These are phyloP conservation scores for Papilio glaucus DNA, from an alignment of 1,140 invertebrate species.

Conservation along the genomic window DNA sequence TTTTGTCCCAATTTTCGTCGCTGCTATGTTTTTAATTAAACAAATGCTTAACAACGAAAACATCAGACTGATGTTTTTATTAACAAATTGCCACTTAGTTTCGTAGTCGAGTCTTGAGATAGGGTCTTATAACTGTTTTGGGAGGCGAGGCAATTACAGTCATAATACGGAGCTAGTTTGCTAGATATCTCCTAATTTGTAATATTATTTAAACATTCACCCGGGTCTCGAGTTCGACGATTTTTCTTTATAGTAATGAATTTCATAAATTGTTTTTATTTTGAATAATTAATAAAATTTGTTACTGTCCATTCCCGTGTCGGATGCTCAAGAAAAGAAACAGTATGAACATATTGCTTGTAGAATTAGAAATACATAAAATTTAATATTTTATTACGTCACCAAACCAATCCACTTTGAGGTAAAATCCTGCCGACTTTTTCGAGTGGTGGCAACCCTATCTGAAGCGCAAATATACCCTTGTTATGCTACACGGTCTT, in stretches of 20 bases:
- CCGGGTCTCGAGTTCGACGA: neutral
- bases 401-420: too few species aligned
- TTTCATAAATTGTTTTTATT: too few species aligned
- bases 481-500: neutral
- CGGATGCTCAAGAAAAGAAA: too few species aligned
- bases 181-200: neutral
- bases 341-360: too few species aligned
- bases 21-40: constrained; percentile 13
- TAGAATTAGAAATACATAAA: too few species aligned
- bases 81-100: too few species aligned
- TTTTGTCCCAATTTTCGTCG: constrained; percentile 18
- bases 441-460: neutral
- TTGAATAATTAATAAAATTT: too few species aligned
- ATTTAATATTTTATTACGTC: neutral
- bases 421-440: neutral
- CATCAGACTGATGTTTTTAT: too few species aligned
- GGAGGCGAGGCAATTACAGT: neutral
- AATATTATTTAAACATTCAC: neutral
- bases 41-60: neutral
- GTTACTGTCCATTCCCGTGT: neutral
- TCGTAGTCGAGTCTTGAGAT: too few species aligned
- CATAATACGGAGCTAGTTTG: neutral
- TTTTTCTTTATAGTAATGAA: neutral
- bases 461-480: neutral
- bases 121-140: neutral